Base-by-base conservation (phyloP, 53 echinoderm and acorn worm species). In the Mesocentrotus franciscanus region DNA sequence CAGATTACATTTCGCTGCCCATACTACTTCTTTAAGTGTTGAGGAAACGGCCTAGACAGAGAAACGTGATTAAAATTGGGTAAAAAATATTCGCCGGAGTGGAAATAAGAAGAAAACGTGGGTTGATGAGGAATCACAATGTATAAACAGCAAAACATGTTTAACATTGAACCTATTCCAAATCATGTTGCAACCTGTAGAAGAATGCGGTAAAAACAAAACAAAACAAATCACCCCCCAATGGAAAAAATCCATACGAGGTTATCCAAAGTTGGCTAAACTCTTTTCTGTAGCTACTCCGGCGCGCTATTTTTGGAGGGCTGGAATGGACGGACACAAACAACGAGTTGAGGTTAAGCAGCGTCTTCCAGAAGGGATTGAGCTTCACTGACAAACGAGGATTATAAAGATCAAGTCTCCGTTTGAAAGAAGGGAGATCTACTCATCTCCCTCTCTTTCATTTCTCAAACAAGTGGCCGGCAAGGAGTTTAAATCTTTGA, bases 181-280 rank as follows among this genome's bases (percentile, higher is more conserved):
- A 68, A 22, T 20, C 22, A 66, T 20, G 39, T 49, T 5, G 49
- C 49, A 7, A 49, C 49, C 49, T 49, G 49, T 7, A 49, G 49
- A 49, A 49, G 6, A 4, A 49, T 49, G 49, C 6, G 49, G 49
- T 49, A 49, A 1, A 49, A 49, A 49, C 49, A 49, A 49, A 49
- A 49, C 49, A 0, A 49, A 49, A 49, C 49, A 49, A 49, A 49
- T 4, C 49, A 64, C 64, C 64, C 64, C 0, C 64, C 64, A n/a
- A n/a, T n/a, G n/a, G n/a, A n/a, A n/a, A n/a, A n/a, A n/a, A n/a
- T n/a, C n/a, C 20, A 66, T 12, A 76, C 49, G 33, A 7, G 76
- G 76, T 76, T 76, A 76, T 76, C 76, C 76, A 76, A 75, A 75
- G 75, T 26, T 75, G 75, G n/a, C 75, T 75, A 75, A 32, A 75